Percentiles rank a stretch among this genome's conserved stretches.
Evolutionary conservation across 2,888 invertebrate species (phyloP).

Genomic region (Caenorhabditis virilis): DNA sequence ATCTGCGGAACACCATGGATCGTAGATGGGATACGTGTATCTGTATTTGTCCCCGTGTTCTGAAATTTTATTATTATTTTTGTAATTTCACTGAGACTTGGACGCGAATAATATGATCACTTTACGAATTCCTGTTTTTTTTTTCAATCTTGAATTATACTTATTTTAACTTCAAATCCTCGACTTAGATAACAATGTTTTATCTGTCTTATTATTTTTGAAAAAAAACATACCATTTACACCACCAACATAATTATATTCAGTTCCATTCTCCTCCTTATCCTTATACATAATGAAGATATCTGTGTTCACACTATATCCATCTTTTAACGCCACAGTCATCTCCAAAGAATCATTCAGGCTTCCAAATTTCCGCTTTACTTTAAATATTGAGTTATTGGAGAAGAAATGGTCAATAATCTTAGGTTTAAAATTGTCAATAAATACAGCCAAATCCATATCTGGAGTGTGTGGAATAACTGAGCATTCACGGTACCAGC

Average conservation of each 20-base stretch:
- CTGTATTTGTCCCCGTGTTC: slow-evolving; percentile 29
- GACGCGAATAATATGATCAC: too few species aligned
- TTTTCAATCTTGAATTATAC: too few species aligned
- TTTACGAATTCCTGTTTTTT: too few species aligned
- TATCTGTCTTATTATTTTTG: too few species aligned
- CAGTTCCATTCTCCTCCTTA: slow-evolving; percentile 1
- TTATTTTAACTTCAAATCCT: too few species aligned
- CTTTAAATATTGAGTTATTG: slow-evolving; percentile 5
- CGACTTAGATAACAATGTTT: too few species aligned
- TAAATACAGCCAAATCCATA: slow-evolving; percentile 28
- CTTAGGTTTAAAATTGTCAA: slow-evolving; percentile 16
- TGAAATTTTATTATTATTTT: too few species aligned
- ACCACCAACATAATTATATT: slow-evolving; percentile 25
- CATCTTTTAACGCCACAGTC: slow-evolving; percentile 11
- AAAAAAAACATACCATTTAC: too few species aligned
- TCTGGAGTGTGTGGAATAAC: slow-evolving; percentile 37
- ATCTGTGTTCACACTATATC: slow-evolving; percentile 10
- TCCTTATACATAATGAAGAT: slow-evolving; percentile 29
- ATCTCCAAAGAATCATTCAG: slow-evolving; percentile 30
- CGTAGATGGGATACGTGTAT: slow-evolving; percentile 35
- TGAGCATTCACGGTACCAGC: slow-evolving; percentile 41
- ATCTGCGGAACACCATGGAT: slow-evolving; percentile 41
- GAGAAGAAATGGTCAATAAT: slow-evolving; percentile 14
- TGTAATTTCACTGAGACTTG: too few species aligned
- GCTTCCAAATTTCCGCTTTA: slow-evolving; percentile 25